Base-by-base conservation (phyloP, 2,888 invertebrate species). In the Dasysyrphus albostriatus region DNA sequence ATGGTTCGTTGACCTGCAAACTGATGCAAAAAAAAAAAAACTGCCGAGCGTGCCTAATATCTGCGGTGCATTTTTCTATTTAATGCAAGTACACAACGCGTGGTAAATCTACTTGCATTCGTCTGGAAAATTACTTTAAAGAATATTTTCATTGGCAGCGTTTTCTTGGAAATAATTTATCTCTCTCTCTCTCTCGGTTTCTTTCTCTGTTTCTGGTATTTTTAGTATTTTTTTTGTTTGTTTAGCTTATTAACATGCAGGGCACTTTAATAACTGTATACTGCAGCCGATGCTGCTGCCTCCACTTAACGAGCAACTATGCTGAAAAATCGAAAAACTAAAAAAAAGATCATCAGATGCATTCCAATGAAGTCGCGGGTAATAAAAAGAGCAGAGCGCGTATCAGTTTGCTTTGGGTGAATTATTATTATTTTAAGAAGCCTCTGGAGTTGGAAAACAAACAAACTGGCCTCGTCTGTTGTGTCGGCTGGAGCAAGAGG, bases 231-330 rank as follows among this genome's bases (percentile, higher is more conserved):
- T 65, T 19, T 34, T 16, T 16, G 49, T 19, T 34, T 61, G 12
- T 65, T 70, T 47, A 70, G 51, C 82, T 87, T 87, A 83, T 87
- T 87, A 83, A 63, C 78, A 87, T 87, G 82, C 87, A 78, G 47
- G 79, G 65, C 82, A 79, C 47, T 83, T 67, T 75, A 67, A 79
- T 83, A 83, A 83, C 82, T 87, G 82, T 87, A n/a, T n/a, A 70
- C 49, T 49, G 49, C 44, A 47, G 69, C 67, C n/a, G 54, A 37
- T 61, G 42, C 56, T 54, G 75, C 59, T 58, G 70, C 74, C 67
- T 54, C 77, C 70, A 49, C 78, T 75, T 58, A 44, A 69, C 44
- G 47, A 61, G 44, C 29, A 29, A 49, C n/a, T 69, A 24, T 16
- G 42, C 16, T 70, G 65, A 77, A 72, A 73, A 72, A 73, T 80